A percentile compares a stretch with the other conserved stretches of the same genome.
Evolutionary conservation across 2,888 invertebrate species (phyloP).

Genomic region (Agrochola macilenta): DNA sequence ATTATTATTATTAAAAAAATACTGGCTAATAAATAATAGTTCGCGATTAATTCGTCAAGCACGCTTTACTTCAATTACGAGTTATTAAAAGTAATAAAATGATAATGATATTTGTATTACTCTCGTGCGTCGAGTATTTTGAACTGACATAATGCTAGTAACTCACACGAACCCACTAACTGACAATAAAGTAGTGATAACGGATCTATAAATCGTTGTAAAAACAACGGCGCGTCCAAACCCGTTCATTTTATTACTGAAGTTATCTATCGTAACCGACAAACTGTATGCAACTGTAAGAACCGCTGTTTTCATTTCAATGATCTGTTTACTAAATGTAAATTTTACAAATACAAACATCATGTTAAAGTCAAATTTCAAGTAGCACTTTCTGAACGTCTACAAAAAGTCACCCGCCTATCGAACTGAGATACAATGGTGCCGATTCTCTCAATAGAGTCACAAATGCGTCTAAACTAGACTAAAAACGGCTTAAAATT

Average conservation of each 20-base stretch:
- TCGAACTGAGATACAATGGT: neutral
- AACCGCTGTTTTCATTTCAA: slow-evolving; percentile 11
- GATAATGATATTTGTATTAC: slow-evolving; percentile 25
- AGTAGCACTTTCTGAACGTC: neutral
- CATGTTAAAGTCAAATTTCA: too few relatives aligned
- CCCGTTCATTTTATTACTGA: slow-evolving; percentile 8
- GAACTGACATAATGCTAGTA: slow-evolving; percentile 14
- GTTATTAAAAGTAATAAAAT: slow-evolving; percentile 46
- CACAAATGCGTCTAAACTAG: too few relatives aligned
- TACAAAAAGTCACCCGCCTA: neutral
- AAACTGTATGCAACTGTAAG: slow-evolving; percentile 6
- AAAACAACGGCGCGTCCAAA: slow-evolving; percentile 17
- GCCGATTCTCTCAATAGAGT: too few relatives aligned
- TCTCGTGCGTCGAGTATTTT: slow-evolving; percentile 11
- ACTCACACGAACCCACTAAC: neutral
- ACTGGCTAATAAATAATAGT: slow-evolving; percentile 9
- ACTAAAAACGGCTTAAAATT: too few relatives aligned
- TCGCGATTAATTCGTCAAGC: slow-evolving; percentile 10
- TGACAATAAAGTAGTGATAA: slow-evolving; percentile 14
- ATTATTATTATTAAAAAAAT: too few relatives aligned
- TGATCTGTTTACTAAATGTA: neutral
- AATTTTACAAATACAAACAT: too few relatives aligned
- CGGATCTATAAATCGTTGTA: slow-evolving; percentile 29
- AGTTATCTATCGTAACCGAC: neutral
- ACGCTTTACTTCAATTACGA: slow-evolving; percentile 31